phyloP scores from a whole-genome alignment of 2,113 vertebrate genomes.

The Pachyramphus minor region DNA sequence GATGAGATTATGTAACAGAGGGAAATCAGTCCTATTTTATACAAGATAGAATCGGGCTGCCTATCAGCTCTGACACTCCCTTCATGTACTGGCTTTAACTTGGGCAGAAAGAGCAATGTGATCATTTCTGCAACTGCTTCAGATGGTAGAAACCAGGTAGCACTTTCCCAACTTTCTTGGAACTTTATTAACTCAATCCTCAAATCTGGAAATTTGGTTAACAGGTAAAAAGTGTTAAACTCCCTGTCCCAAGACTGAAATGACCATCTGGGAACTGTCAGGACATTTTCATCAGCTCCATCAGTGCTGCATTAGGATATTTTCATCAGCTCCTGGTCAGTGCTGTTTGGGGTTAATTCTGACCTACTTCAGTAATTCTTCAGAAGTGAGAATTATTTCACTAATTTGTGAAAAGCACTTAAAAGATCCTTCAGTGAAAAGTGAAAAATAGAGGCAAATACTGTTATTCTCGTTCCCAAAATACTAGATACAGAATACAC shows the following conservation, averaged over 20 bases:
- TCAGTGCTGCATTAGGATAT: neutral
- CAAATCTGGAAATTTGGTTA: neutral
- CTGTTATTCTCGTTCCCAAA: neutral
- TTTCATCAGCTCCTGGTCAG: neutral
- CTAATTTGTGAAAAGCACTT: neutral
- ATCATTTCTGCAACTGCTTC: neutral
- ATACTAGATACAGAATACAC: neutral
- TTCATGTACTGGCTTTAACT: neutral
- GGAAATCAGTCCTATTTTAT: neutral
- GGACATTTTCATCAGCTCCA: neutral
- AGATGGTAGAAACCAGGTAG: neutral
- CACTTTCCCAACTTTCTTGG: neutral
- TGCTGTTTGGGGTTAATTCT: neutral
- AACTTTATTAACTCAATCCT: neutral
- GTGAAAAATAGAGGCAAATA: neutral
- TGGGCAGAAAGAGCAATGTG: neutral
- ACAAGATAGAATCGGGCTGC: neutral
- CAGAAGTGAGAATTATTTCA: neutral
- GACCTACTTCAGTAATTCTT: neutral
- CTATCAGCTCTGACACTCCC: neutral
- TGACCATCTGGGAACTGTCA: neutral
- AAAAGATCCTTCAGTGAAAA: neutral
- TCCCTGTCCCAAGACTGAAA: neutral
- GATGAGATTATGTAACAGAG: neutral
- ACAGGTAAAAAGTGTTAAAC: neutral